Percentiles rank a stretch among this genome's conserved stretches.
Evolutionary conservation across 2,888 invertebrate genomes (phyloP).

Genomic region (Leucoma salicis): DNA sequence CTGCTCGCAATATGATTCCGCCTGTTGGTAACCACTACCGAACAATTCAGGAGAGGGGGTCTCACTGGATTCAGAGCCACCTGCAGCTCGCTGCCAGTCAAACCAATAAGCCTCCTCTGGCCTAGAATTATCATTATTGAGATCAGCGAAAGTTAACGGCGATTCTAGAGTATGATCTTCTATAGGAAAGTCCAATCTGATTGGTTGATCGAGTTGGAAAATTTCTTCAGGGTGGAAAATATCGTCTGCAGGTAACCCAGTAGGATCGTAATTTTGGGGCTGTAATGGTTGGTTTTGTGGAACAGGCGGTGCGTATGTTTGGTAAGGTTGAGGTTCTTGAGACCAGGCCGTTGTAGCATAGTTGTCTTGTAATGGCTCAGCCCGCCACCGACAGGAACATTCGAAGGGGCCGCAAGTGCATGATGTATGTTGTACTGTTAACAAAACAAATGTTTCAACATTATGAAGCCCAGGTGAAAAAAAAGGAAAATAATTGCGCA

Average conservation of each 20-base stretch:
- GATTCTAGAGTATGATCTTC: slow-evolving; percentile 81
- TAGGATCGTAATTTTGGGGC: slow-evolving; percentile 81
- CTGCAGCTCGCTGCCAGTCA: slow-evolving; percentile 77
- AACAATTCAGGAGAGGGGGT: slow-evolving; percentile 82
- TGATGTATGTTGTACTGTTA: slow-evolving; percentile 79
- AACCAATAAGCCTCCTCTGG: slow-evolving; percentile 83
- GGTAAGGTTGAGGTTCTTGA: slow-evolving; percentile 55
- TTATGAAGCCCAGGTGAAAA: too few species aligned
- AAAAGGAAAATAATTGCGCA: too few species aligned
- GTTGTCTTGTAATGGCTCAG: slow-evolving; percentile 55
- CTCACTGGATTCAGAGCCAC: slow-evolving; percentile 77
- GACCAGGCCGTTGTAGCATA: slow-evolving; percentile 64
- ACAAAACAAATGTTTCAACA: slow-evolving; percentile 17
- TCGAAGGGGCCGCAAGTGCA: slow-evolving; percentile 90
- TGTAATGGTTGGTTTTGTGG: slow-evolving; percentile 57
- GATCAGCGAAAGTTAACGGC: slow-evolving; percentile 86
- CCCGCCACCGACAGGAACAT: slow-evolving; percentile 84
- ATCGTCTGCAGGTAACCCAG: slow-evolving; percentile 83
- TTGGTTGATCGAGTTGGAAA: slow-evolving; percentile 88
- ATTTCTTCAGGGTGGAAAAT: slow-evolving; percentile 90
- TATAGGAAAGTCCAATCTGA: slow-evolving; percentile 83
- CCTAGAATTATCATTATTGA: slow-evolving; percentile 87
- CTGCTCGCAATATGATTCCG: slow-evolving; percentile 67
- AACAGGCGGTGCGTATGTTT: slow-evolving; percentile 52
- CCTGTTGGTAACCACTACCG: slow-evolving; percentile 61